Evolutionary conservation across 2,797 vertebrate species (phyloP).

Genomic region (Hybognathus amarus): DNA sequence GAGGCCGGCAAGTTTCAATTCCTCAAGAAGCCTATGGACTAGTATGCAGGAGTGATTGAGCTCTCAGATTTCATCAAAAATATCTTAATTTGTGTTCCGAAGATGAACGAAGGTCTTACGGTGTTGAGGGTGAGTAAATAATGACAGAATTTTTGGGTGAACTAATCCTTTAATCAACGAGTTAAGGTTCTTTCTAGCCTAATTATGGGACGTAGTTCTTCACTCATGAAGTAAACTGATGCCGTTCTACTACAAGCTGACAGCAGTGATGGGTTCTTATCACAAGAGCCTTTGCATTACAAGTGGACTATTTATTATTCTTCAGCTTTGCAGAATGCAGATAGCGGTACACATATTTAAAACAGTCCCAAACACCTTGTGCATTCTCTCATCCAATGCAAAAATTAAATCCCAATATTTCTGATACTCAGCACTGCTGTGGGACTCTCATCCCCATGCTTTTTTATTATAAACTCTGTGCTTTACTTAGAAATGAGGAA

Average conservation of each 20-base stretch:
- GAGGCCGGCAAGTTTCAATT: no score
- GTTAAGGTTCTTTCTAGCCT: conserved; percentile 26
- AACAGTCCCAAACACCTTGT: conserved; percentile 24
- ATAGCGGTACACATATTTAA: conserved; percentile 62
- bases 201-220: conserved; percentile 60
- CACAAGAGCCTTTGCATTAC: conserved; percentile 61
- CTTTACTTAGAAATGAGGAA: conserved; percentile 62
- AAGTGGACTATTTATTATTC: conserved; percentile 66
- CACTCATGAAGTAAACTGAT: conserved; percentile 65
- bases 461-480: conserved; percentile 26
- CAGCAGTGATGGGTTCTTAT: conserved; percentile 53
- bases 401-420: conserved; percentile 62
- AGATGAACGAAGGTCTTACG: no score
- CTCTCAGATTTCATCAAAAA: no score
- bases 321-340: conserved; percentile 40
- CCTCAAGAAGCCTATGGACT: no score
- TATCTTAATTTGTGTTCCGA: no score
- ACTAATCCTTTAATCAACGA: conserved; percentile 34
- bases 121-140: no score
- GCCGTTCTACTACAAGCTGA: conserved; percentile 64
- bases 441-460: conserved; percentile 39
- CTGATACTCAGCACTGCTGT: conserved; percentile 62
- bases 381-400: conserved; percentile 62
- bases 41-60: no score
- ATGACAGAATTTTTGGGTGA: no score